Evolutionary conservation across 2,888 invertebrate species (phyloP).

Genomic region (Pecten maximus): DNA sequence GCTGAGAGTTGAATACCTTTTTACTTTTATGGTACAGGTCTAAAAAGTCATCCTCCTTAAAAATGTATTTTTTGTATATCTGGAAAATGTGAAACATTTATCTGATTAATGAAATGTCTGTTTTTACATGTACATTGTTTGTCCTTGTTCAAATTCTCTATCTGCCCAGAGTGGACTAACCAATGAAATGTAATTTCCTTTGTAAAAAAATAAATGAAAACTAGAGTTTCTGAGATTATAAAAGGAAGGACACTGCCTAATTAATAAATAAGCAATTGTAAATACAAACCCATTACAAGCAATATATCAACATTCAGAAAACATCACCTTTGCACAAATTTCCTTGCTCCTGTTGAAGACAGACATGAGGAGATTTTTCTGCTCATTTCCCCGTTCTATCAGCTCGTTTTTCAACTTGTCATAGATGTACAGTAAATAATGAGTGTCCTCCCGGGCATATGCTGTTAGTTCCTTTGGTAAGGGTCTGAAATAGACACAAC

Average conservation of each 20-base stretch:
- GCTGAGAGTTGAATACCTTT: constrained; percentile 92
- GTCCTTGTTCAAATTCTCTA: too few species aligned
- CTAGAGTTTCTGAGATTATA: too few species aligned
- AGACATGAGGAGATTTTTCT: constrained; percentile 87
- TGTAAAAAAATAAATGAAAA: too few species aligned
- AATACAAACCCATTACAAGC: background rate
- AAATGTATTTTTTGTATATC: constrained; percentile 91
- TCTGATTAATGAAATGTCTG: background rate
- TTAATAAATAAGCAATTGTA: background rate
- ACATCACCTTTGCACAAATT: constrained; percentile 87
- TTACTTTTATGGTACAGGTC: constrained; percentile 90
- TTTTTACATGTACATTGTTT: background rate
- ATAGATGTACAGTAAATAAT: constrained; percentile 95
- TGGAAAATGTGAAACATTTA: constrained; percentile 76
- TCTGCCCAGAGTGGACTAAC: too few species aligned
- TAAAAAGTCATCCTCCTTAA: constrained; percentile 88
- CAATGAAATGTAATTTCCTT: too few species aligned
- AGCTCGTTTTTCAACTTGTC: constrained; percentile 90
- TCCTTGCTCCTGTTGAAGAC: constrained; percentile 90
- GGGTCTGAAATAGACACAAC: constrained; percentile 85
- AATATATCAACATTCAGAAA: background rate
- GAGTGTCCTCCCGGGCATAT: constrained; percentile 97
- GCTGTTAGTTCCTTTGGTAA: constrained; percentile 89
- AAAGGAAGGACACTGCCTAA: too few species aligned
- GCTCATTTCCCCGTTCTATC: constrained; percentile 86